Conservation (phyloP, 2,113 vertebrate species). For the Pseudopodoces humilis region DNA sequence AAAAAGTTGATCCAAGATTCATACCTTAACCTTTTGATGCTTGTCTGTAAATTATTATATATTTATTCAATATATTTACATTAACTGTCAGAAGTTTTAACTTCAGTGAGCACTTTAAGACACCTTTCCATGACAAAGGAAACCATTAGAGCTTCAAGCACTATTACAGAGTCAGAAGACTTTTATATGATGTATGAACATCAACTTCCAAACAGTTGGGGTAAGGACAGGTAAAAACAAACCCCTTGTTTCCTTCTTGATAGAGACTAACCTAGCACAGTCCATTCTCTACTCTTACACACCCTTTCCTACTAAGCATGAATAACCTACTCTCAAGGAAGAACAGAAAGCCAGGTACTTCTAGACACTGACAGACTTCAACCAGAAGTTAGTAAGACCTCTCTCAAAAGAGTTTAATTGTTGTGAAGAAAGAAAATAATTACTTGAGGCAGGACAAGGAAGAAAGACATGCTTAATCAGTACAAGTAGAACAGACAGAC, state of each 20-base stretch:
- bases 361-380: rapidly evolving
- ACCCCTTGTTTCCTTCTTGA: background rate
- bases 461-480: background rate
- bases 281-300: background rate
- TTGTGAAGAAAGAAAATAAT: background rate
- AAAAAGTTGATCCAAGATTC: background rate
- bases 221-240: background rate
- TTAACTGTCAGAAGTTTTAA: background rate
- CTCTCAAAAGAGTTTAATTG: background rate
- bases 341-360: background rate
- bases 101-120: background rate
- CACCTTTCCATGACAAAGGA: background rate
- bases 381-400: background rate
- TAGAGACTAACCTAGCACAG: background rate
- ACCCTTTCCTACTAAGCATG: background rate
- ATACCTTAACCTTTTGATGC: background rate
- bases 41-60: background rate
- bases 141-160: background rate
- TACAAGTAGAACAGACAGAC: background rate
- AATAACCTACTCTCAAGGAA: background rate
- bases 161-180: background rate
- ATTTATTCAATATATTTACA: background rate
- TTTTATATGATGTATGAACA: background rate
- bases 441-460: background rate
- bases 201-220: background rate